Conservation (phyloP, 2,113 vertebrate genomes). For the Mionectes macconnelli region DNA sequence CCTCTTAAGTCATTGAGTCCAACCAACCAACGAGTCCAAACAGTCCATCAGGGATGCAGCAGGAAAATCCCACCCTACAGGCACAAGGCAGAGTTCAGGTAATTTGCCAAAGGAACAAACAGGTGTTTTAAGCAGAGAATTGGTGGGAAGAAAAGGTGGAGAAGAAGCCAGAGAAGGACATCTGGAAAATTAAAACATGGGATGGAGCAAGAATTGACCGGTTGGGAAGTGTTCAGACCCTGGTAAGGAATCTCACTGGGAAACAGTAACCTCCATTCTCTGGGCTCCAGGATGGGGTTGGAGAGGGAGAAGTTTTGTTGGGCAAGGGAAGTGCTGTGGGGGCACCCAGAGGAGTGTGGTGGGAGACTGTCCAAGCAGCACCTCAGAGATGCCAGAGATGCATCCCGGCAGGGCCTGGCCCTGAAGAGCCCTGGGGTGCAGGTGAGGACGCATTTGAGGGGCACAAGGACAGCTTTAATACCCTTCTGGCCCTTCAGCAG, state of each 20-base stretch:
- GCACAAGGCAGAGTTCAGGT: neutral
- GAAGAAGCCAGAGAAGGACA: neutral
- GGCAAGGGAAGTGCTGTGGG: neutral
- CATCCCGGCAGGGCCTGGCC: rapidly evolving
- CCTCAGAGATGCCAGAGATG: rapidly evolving
- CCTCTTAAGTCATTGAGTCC: rapidly evolving
- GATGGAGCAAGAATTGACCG: rapidly evolving
- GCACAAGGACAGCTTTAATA: rapidly evolving
- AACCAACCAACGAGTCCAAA: rapidly evolving
- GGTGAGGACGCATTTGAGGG: rapidly evolving
- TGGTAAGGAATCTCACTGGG: rapidly evolving
- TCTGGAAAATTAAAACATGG: neutral
- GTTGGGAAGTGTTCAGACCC: too few relatives aligned
- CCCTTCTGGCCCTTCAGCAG: neutral
- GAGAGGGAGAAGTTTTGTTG: neutral
- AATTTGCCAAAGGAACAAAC: rapidly evolving
- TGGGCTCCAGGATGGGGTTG: neutral
- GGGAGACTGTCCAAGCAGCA: rapidly evolving
- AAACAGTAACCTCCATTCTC: rapidly evolving
- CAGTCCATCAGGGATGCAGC: neutral
- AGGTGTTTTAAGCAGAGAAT: neutral
- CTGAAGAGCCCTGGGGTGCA: rapidly evolving
- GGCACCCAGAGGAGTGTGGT: rapidly evolving
- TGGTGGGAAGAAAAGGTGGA: rapidly evolving
- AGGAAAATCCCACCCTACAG: neutral